Conservation (phyloP, 2,113 vertebrate species). For the Mastomys coucha region DNA sequence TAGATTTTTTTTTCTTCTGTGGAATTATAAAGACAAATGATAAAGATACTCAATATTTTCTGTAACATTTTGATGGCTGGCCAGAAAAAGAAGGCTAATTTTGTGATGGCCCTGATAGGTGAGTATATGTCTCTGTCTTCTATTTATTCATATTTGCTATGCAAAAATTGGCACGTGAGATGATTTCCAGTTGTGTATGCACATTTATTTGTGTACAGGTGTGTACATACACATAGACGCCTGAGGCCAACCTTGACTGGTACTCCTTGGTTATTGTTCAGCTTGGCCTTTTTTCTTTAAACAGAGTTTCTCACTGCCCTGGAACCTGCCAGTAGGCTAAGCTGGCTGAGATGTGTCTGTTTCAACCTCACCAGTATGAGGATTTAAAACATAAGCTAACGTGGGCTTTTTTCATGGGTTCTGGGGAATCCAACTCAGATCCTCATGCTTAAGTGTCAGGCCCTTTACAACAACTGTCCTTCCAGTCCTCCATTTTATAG, state of each 20-base stretch:
- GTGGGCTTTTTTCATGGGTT: neutral
- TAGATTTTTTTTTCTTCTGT: neutral
- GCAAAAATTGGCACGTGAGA: neutral
- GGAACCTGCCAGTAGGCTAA: neutral
- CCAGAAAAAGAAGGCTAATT: conserved; percentile 23
- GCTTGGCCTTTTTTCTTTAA: neutral
- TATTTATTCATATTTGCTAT: conserved; percentile 18
- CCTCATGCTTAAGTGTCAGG: neutral
- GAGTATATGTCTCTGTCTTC: neutral
- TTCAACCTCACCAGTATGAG: neutral
- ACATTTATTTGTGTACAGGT: neutral
- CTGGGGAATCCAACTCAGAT: neutral
- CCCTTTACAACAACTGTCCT: neutral
- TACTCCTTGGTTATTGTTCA: neutral
- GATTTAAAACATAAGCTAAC: neutral
- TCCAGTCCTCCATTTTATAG: neutral
- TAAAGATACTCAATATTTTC: neutral
- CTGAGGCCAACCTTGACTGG: neutral
- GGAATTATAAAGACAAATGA: neutral
- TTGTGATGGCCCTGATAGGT: neutral
- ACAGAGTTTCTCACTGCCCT: no score
- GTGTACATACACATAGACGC: neutral
- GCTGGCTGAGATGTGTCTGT: neutral
- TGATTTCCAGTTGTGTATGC: neutral
- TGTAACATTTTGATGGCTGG: conserved; percentile 36